phyloP scores from a whole-genome alignment of 2,113 vertebrate genomes.

The Ranitomeya imitator region DNA sequence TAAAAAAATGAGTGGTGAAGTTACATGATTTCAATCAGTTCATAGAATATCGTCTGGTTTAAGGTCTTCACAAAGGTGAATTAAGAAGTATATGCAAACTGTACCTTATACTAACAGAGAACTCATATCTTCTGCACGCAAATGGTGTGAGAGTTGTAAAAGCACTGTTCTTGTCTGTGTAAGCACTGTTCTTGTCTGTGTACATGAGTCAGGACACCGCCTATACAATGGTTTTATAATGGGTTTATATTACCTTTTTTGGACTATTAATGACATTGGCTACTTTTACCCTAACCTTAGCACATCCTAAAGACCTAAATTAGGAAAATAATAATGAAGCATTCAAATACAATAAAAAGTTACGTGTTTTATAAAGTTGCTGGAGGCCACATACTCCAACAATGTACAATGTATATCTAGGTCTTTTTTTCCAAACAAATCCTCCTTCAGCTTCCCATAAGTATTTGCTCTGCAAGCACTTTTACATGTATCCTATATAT shows the following conservation, averaged over 20 bases:
- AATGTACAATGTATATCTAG: neutral
- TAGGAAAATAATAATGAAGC: too few species aligned
- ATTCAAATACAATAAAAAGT: neutral
- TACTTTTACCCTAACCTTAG: too few species aligned
- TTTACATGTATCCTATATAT: slow-evolving; percentile 1
- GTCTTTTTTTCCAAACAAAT: neutral
- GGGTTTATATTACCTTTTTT: too few species aligned
- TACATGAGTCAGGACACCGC: too few species aligned
- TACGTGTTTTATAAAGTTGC: neutral
- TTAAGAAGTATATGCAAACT: neutral
- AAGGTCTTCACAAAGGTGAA: neutral
- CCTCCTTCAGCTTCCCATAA: neutral
- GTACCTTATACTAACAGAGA: neutral
- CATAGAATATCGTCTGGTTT: too few species aligned
- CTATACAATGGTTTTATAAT: too few species aligned
- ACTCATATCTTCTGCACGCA: neutral
- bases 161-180: too few species aligned
- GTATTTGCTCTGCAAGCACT: slow-evolving; percentile 8
- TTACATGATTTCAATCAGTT: too few species aligned
- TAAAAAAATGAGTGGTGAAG: too few species aligned
- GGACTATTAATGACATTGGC: too few species aligned
- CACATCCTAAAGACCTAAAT: too few species aligned
- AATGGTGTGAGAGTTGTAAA: neutral
- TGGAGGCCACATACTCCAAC: neutral
- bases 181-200: too few species aligned